A percentile compares a stretch with the other conserved stretches of the same genome.
Evolutionary conservation across 2,113 vertebrate genomes (phyloP).

Genomic region (Melanostigma gelatinosum): DNA sequence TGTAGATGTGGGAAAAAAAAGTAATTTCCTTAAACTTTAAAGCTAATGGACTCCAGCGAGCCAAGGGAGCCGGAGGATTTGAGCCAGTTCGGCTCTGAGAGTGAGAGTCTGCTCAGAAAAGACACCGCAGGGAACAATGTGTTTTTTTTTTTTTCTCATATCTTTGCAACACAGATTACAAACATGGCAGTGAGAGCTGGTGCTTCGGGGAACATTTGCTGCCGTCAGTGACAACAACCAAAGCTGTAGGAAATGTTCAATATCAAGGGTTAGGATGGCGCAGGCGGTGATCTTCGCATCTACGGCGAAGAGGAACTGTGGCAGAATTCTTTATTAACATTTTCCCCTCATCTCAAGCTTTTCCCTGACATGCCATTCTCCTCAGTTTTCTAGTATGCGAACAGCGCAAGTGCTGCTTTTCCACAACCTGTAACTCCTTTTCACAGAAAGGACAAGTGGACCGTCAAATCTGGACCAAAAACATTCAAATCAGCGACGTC

Average conservation of each 20-base stretch:
- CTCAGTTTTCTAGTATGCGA: not conserved
- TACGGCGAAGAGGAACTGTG: not conserved
- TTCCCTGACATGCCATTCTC: not conserved
- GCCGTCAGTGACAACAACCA: slow-evolving; percentile 37
- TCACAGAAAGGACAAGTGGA: not conserved
- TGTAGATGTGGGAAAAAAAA: slow-evolving; percentile 15
- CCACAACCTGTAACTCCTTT: not conserved
- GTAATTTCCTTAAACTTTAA: slow-evolving; percentile 42
- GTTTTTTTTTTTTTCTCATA: slow-evolving; percentile 59
- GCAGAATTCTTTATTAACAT: not conserved
- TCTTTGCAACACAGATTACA: slow-evolving; percentile 72
- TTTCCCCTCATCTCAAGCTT: slow-evolving; percentile 2
- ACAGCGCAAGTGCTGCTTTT: not conserved
- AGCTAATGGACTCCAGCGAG: slow-evolving; percentile 50
- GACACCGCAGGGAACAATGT: slow-evolving; percentile 56
- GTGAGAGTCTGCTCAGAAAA: slow-evolving; percentile 53
- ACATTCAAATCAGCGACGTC: not conserved
- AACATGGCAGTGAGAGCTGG: slow-evolving; percentile 62
- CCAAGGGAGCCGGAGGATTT: slow-evolving; percentile 37
- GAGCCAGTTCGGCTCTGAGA: slow-evolving; percentile 52
- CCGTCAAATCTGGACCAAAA: not conserved
- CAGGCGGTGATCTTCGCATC: slow-evolving; percentile 26
- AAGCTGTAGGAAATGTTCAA: slow-evolving; percentile 35
- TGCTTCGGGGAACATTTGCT: slow-evolving; percentile 50
- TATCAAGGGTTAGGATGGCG: slow-evolving; percentile 15